These are phyloP conservation scores for Timema cristinae DNA, from an alignment of 2,888 invertebrate species.

Conservation along the genomic window DNA sequence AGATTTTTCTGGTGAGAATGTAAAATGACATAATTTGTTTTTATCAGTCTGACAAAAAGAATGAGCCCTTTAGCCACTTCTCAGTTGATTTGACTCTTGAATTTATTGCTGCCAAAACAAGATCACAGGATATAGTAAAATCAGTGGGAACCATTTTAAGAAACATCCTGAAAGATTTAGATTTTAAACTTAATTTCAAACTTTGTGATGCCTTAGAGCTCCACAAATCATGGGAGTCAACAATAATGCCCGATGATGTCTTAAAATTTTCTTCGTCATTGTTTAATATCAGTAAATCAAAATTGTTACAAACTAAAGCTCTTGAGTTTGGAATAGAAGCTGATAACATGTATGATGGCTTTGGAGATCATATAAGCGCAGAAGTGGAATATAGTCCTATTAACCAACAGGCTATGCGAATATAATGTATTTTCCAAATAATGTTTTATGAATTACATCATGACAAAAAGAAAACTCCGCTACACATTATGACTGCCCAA, in stretches of 20 bases:
- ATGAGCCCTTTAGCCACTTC: too few relatives aligned
- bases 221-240: neutral
- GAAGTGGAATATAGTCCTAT: too few relatives aligned
- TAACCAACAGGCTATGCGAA: too few relatives aligned
- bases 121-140: neutral
- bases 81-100: too few relatives aligned
- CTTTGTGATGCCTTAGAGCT: neutral
- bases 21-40: too few relatives aligned
- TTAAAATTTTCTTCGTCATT: neutral
- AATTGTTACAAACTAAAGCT: neutral
- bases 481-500: neutral
- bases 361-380: too few relatives aligned
- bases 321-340: neutral
- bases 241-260: neutral
- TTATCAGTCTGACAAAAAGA: too few relatives aligned
- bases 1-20: too few relatives aligned
- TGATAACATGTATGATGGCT: neutral
- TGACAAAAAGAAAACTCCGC: neutral
- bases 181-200: neutral
- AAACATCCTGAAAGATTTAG: neutral
- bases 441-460: neutral
- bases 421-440: neutral
- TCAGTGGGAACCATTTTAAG: neutral
- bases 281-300: neutral
- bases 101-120: too few relatives aligned